These are phyloP conservation scores for Ostrea edulis DNA, from an alignment of 1,140 invertebrate species.

Conservation along the genomic window DNA sequence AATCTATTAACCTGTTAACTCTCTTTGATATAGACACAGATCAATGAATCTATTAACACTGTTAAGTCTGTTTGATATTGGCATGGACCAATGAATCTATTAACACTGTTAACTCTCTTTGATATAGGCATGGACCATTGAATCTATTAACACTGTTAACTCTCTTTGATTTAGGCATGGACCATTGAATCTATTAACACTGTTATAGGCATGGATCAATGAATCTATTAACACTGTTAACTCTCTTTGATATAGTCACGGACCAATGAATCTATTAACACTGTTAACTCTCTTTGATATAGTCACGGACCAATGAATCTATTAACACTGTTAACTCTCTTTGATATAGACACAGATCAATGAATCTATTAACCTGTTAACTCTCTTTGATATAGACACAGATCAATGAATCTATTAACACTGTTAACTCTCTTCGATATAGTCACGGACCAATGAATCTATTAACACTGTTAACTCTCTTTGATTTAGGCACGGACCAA, in stretches of 20 bases:
- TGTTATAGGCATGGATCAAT: slow-evolving; percentile 85
- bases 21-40: slow-evolving; percentile 81
- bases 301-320: slow-evolving; percentile 88
- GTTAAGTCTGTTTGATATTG: slow-evolving; percentile 55
- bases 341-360: slow-evolving; percentile 85
- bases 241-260: too few species aligned
- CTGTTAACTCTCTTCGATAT: too few species aligned
- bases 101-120: too few species aligned
- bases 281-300: too few species aligned
- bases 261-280: too few species aligned
- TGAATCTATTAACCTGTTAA: slow-evolving; percentile 81
- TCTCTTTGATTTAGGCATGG: slow-evolving; percentile 80
- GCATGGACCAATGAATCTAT: slow-evolving; percentile 88
- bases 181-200: slow-evolving; percentile 89
- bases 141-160: too few species aligned
- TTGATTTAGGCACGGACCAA: slow-evolving; percentile 85
- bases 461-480: slow-evolving; percentile 81
- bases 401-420: too few species aligned
- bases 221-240: slow-evolving; percentile 81
- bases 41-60: slow-evolving; percentile 89
- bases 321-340: slow-evolving; percentile 81
- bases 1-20: too few species aligned
- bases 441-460: slow-evolving; percentile 88
- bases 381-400: too few species aligned
- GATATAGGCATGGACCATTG: too few species aligned